Evolutionary conservation across 2,113 vertebrate genomes (phyloP).

Genomic region (Ciconia boyciana): DNA sequence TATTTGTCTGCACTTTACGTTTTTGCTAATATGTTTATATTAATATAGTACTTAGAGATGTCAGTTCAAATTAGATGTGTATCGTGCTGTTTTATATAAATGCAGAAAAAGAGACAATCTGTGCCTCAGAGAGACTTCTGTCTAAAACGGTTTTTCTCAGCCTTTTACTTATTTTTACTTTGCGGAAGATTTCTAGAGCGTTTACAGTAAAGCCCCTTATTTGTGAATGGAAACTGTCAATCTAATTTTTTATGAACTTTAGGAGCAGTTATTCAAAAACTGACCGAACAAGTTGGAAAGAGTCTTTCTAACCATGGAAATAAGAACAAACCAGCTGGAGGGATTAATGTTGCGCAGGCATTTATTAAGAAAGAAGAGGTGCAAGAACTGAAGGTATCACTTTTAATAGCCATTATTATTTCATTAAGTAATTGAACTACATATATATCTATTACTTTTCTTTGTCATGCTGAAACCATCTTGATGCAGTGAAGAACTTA

Average conservation of each 20-base stretch:
- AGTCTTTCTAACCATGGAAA: constrained; percentile 62
- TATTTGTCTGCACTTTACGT: background rate
- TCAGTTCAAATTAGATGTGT: background rate
- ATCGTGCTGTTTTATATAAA: background rate
- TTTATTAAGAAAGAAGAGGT: constrained; percentile 74
- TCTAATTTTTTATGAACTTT: background rate
- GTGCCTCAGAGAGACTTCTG: background rate
- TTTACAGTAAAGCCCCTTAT: background rate
- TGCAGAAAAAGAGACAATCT: background rate
- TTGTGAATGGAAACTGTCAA: background rate
- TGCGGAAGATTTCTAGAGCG: background rate
- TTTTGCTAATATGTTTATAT: background rate
- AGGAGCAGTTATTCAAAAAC: constrained; percentile 76
- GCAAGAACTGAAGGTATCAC: constrained; percentile 79
- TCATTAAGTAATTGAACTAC: background rate
- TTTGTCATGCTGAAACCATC: background rate
- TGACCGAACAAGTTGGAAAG: constrained; percentile 77
- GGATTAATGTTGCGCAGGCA: constrained; percentile 65
- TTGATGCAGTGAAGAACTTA: background rate
- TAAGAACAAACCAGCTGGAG: constrained; percentile 75
- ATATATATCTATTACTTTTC: background rate
- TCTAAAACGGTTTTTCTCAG: background rate
- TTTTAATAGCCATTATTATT: background rate
- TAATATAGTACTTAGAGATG: background rate
- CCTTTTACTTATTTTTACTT: background rate